These are phyloP conservation scores for Amphiprion clarkii DNA, from an alignment of 2,797 vertebrate species.

Conservation along the genomic window DNA sequence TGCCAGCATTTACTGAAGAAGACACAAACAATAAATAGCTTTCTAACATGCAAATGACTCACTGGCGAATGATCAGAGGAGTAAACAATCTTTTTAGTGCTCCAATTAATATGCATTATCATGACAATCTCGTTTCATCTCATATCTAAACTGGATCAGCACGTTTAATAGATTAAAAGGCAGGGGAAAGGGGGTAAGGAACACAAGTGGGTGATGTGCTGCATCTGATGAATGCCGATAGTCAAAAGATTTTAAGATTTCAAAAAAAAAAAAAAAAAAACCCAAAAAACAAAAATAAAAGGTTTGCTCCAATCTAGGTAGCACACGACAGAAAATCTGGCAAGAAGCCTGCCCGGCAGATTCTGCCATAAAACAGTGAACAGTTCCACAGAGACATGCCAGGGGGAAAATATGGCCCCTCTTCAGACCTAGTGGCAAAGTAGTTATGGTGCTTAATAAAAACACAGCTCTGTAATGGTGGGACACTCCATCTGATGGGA, in stretches of 20 bases:
- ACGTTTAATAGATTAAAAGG: conserved; percentile 73
- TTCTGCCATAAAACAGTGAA: conserved; percentile 67
- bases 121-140: conserved; percentile 65
- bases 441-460: conserved; percentile 78
- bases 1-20: conserved; percentile 75
- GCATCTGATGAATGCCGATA: conserved; percentile 40
- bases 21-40: conserved; percentile 76
- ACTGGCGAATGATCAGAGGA: conserved; percentile 71
- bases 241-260: conserved; percentile 31
- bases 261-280: not conserved
- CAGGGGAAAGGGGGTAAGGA: conserved; percentile 58
- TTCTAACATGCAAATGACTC: conserved; percentile 74
- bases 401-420: conserved; percentile 64
- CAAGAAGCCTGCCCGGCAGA: conserved; percentile 54
- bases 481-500: conserved; percentile 76
- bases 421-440: conserved; percentile 73
- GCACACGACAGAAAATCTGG: conserved; percentile 63
- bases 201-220: conserved; percentile 50
- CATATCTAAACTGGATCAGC: conserved; percentile 76
- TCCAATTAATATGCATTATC: conserved; percentile 81
- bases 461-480: conserved; percentile 74
- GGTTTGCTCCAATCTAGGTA: conserved; percentile 50
- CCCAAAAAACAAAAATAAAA: conserved; percentile 1
- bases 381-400: conserved; percentile 62
- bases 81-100: conserved; percentile 72